phyloP scores from a whole-genome alignment of 1,140 invertebrate species.

The Steinernema feltiae region DNA sequence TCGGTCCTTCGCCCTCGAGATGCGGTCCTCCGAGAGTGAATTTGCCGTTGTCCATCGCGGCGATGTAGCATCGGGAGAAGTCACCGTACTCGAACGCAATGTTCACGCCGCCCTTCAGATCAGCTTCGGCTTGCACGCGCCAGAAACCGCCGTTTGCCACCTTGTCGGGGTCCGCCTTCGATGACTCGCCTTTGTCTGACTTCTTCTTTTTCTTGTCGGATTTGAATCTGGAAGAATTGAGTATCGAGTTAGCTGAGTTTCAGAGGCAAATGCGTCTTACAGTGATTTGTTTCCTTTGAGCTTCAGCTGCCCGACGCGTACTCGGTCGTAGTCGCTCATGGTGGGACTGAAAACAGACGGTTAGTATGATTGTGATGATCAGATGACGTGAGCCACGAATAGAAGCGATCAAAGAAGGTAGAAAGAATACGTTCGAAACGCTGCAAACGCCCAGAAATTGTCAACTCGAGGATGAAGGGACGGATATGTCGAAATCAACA shows the following conservation, averaged over 20 bases:
- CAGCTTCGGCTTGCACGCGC: slow-evolving; percentile 24
- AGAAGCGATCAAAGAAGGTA: too few relatives aligned
- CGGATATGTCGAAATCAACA: too few relatives aligned
- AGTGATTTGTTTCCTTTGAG: slow-evolving; percentile 33
- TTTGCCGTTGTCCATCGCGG: slow-evolving; percentile 40
- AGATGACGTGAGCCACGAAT: too few relatives aligned
- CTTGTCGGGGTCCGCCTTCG: slow-evolving; percentile 28
- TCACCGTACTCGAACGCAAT: slow-evolving; percentile 32
- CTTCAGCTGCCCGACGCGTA: slow-evolving; percentile 34
- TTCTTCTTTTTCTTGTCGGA: slow-evolving; percentile 35
- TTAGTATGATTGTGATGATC: too few relatives aligned
- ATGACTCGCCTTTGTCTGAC: slow-evolving; percentile 19
- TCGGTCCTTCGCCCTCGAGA: slow-evolving; percentile 31
- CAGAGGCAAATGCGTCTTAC: slow-evolving; percentile 11
- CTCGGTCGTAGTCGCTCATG: slow-evolving; percentile 28
- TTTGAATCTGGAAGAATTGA: slow-evolving; percentile 33
- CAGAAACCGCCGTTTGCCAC: slow-evolving; percentile 33
- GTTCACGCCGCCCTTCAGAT: slow-evolving; percentile 37
- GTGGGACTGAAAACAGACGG: too few relatives aligned
- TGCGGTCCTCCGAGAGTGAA: slow-evolving; percentile 40
- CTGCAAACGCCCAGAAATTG: too few relatives aligned
- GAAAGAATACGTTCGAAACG: too few relatives aligned
- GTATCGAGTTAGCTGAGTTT: neutral
- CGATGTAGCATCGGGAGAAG: slow-evolving; percentile 25
- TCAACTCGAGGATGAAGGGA: too few relatives aligned